Percentiles rank a stretch among this genome's conserved stretches.
These are phyloP conservation scores for Pseudomyrmex sp. DNA, from an alignment of 1,140 invertebrate genomes.

Conservation along the genomic window DNA sequence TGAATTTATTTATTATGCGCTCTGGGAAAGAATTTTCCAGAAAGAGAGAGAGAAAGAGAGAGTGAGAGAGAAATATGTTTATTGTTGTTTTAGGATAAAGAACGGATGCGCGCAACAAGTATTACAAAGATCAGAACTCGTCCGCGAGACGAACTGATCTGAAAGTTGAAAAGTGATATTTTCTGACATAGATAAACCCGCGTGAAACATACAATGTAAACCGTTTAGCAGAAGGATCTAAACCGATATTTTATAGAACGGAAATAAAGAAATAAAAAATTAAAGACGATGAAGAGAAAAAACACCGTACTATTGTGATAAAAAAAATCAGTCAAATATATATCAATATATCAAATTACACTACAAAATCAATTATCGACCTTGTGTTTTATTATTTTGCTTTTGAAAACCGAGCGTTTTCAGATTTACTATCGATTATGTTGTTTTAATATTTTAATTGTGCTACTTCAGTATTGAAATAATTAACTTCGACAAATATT, in stretches of 20 bases:
- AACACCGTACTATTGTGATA: conserved; percentile 71
- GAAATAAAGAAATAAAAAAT: conserved; percentile 63
- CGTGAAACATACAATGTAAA: conserved; percentile 24
- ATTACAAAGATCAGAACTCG: conserved; percentile 2
- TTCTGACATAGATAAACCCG: too few species aligned
- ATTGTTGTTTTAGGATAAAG: not conserved
- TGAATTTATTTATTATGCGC: too few species aligned
- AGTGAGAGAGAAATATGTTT: not conserved
- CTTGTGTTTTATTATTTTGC: too few species aligned
- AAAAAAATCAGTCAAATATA: conserved; percentile 59
- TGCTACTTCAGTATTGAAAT: not conserved
- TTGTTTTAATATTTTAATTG: not conserved
- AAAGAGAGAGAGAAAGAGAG: conserved; percentile 6
- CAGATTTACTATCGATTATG: too few species aligned
- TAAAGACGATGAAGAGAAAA: conserved; percentile 56
- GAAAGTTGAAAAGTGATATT: not conserved
- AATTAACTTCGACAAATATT: not conserved
- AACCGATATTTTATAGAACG: conserved; percentile 76
- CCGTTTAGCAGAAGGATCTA: conserved; percentile 71
- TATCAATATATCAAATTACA: not conserved
- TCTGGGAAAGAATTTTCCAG: too few species aligned
- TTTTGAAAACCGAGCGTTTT: too few species aligned
- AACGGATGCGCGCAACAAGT: not conserved
- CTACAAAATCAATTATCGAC: not conserved
- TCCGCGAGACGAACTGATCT: not conserved